A percentile compares a stretch with the other conserved stretches of the same genome.
Conservation (phyloP, 2,797 vertebrate species). For the Lacerta agilis region DNA sequence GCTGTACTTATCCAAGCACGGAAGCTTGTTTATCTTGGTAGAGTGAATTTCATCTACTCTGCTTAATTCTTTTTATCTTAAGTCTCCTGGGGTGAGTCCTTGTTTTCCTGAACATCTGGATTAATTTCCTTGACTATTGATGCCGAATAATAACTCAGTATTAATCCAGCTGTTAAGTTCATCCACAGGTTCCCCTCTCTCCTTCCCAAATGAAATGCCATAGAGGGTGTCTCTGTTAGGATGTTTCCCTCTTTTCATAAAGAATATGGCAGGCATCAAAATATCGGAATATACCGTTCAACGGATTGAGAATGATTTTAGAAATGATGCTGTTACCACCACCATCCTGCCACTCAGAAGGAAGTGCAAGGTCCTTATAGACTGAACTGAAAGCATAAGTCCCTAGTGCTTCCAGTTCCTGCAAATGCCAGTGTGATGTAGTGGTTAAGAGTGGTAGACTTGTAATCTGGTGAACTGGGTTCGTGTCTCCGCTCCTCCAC, state of each 20-base stretch:
- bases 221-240: background rate
- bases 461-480: too few species aligned
- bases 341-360: background rate
- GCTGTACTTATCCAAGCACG: conserved; percentile 46
- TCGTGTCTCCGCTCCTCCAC: too few species aligned
- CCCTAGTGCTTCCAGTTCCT: background rate
- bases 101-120: conserved; percentile 43
- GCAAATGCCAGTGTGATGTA: background rate
- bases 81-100: conserved; percentile 31
- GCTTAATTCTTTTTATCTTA: conserved; percentile 48
- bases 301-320: background rate
- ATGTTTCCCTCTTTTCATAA: background rate
- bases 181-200: fast-evolving
- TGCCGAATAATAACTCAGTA: conserved; percentile 31
- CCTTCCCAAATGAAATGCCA: conserved; percentile 9
- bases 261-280: background rate
- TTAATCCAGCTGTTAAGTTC: conserved; percentile 46
- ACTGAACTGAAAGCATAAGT: background rate
- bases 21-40: conserved; percentile 62
- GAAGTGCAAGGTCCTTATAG: background rate
- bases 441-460: too few species aligned
- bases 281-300: background rate
- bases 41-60: conserved; percentile 51
- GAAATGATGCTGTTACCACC: background rate
- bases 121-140: conserved; percentile 36